A percentile compares a stretch with the other conserved stretches of the same genome.
These are phyloP conservation scores for Redunca redunca DNA, from an alignment of 2,113 vertebrate genomes.

Conservation along the genomic window DNA sequence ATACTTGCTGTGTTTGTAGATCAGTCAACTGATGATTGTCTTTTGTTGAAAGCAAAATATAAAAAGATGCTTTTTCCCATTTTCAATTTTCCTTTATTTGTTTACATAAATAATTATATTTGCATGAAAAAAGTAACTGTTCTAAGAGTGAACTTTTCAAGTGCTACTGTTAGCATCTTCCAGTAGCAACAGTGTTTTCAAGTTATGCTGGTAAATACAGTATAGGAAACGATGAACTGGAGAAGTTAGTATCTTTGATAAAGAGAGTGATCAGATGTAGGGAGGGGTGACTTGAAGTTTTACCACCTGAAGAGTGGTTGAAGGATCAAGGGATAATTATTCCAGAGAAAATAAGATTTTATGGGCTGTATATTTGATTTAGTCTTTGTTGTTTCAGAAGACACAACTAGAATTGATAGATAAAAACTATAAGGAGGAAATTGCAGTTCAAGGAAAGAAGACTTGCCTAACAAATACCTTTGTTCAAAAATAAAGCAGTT, in stretches of 20 bases:
- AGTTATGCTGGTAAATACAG: neutral
- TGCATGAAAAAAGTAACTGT: neutral
- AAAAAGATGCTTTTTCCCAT: constrained; percentile 5
- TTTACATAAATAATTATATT: neutral
- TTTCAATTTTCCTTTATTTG: constrained; percentile 20
- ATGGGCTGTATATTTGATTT: neutral
- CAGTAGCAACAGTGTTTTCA: neutral
- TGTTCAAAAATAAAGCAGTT: neutral
- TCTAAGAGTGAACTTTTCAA: constrained; percentile 23
- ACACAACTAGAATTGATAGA: neutral
- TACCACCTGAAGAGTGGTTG: neutral
- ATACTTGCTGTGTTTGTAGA: neutral
- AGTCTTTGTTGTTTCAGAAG: neutral
- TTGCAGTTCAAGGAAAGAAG: neutral
- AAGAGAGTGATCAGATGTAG: neutral
- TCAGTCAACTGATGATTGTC: neutral
- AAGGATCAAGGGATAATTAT: neutral
- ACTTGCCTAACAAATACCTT: neutral
- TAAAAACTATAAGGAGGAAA: neutral
- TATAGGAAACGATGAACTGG: neutral
- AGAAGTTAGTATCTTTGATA: neutral
- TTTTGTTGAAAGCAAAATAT: constrained; percentile 7
- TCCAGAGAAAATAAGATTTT: neutral
- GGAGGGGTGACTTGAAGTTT: neutral
- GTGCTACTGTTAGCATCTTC: neutral